These are phyloP conservation scores for Neodiprion fabricii DNA, from an alignment of 1,140 invertebrate species.

Conservation along the genomic window DNA sequence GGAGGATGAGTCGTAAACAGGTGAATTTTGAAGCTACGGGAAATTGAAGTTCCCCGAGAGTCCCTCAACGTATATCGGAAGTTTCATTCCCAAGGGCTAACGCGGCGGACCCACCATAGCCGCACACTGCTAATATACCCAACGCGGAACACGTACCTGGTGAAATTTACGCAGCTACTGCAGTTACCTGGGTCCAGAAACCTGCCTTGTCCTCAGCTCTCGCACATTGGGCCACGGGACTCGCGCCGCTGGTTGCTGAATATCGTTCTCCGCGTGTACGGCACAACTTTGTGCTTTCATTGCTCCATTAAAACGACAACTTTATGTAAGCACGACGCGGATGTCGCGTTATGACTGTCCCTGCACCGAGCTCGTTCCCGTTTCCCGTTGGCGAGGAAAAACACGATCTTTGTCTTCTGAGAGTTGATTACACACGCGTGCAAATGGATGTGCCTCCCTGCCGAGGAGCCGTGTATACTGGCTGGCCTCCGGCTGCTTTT, in stretches of 20 bases:
- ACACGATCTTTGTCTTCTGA: not conserved
- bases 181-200: slow-evolving; percentile 34
- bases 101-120: too few relatives aligned
- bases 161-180: slow-evolving; percentile 22
- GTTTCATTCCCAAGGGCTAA: too few relatives aligned
- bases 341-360: slow-evolving; percentile 22
- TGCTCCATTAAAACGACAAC: slow-evolving; percentile 52
- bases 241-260: slow-evolving; percentile 37
- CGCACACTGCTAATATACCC: too few relatives aligned
- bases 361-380: not conserved
- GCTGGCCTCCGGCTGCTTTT: too few relatives aligned
- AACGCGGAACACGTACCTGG: too few relatives aligned
- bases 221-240: slow-evolving; percentile 8
- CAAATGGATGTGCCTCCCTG: too few relatives aligned
- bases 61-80: too few relatives aligned
- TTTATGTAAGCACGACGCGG: slow-evolving; percentile 16
- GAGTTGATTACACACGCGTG: not conserved
- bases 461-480: too few relatives aligned
- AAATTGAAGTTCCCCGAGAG: too few relatives aligned
- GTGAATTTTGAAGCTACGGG: too few relatives aligned
- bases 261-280: slow-evolving; percentile 17
- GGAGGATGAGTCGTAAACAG: not conserved
- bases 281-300: slow-evolving; percentile 43
- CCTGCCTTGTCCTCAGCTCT: slow-evolving; percentile 19
- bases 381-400: not conserved